Conservation (phyloP, 2,888 invertebrate species). For the Helobdella robusta region DNA sequence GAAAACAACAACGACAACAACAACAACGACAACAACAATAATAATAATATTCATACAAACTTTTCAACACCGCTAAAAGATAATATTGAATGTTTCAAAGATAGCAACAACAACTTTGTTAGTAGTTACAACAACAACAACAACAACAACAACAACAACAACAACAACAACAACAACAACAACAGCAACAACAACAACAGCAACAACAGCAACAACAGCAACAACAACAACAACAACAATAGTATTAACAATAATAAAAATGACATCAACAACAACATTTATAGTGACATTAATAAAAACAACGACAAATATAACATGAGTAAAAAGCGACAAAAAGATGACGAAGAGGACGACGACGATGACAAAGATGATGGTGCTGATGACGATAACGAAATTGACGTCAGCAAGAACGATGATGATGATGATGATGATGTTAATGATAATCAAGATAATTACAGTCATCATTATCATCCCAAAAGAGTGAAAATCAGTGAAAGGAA, state of each 20-base stretch:
- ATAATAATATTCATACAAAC: not conserved
- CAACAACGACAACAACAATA: not conserved
- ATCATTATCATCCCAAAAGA: not conserved
- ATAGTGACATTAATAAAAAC: not conserved
- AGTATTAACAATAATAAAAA: not conserved
- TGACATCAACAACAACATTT: not conserved
- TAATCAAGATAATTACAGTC: not conserved
- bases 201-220: slow-evolving; percentile 1
- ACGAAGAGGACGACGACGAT: not conserved
- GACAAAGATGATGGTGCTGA: not conserved
- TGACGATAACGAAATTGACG: not conserved
- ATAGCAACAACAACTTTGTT: not conserved
- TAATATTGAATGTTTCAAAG: not conserved
- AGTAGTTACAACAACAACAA: not conserved
- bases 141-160: slow-evolving; percentile 1
- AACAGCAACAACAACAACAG: slow-evolving; percentile 1
- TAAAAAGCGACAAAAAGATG: not conserved
- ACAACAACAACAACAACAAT: slow-evolving; percentile 1
- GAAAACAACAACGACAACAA: not conserved
- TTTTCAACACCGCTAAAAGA: not conserved
- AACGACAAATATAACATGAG: not conserved
- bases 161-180: slow-evolving; percentile 1
- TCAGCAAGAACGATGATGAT: not conserved
- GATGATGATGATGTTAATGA: not conserved
- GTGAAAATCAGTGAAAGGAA: no score